A percentile compares a stretch with the other conserved stretches of the same genome.
Conservation (phyloP, 2,797 vertebrate species). For the Dicrostonyx torquatus region DNA sequence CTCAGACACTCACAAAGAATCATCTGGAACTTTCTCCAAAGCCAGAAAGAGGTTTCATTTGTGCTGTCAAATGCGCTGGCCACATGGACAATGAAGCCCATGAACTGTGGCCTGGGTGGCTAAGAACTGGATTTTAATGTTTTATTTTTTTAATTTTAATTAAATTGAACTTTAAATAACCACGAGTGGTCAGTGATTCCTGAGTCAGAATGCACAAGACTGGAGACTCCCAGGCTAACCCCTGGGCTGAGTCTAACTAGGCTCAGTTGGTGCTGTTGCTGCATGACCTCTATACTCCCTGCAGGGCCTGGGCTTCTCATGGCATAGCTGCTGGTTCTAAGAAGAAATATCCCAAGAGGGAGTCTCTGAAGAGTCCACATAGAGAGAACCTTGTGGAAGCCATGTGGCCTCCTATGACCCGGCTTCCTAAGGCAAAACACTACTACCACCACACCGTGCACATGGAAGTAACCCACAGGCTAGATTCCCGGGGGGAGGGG, state of each 20-base stretch:
- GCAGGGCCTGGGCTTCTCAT: not conserved
- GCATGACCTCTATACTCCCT: not conserved
- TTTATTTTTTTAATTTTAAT: not conserved
- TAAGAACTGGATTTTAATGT: not conserved
- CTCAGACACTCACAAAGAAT: not conserved
- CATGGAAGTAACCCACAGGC: not conserved
- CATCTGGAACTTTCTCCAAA: constrained; percentile 6
- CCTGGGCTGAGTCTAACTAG: not conserved
- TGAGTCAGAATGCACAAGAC: not conserved
- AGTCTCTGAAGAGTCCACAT: not conserved
- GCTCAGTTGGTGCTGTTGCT: not conserved
- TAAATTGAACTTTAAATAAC: constrained; percentile 15
- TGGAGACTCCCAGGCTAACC: not conserved
- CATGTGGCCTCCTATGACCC: not conserved
- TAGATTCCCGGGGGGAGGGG: not conserved
- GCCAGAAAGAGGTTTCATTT: not conserved
- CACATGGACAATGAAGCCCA: not conserved
- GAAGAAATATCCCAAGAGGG: not conserved
- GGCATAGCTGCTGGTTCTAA: not conserved
- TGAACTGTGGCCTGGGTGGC: not conserved
- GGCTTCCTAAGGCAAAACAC: not conserved
- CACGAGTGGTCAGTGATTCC: not conserved
- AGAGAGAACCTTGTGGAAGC: not conserved
- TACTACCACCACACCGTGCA: not conserved
- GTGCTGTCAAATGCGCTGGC: not conserved